These are phyloP conservation scores for Thereva nobilitata DNA, from an alignment of 2,888 invertebrate species.

Conservation along the genomic window DNA sequence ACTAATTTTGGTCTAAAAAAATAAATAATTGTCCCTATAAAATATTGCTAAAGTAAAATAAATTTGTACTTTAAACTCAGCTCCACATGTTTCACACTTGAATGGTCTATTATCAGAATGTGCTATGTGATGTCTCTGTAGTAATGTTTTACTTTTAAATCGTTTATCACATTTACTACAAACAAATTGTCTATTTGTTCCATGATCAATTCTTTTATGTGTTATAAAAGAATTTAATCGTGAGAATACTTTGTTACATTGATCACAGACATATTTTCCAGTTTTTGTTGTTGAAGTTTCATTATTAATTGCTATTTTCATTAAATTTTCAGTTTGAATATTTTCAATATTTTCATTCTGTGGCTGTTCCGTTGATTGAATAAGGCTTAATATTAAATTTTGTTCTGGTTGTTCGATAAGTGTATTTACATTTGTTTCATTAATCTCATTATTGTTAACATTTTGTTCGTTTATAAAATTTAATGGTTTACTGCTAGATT, in stretches of 20 bases:
- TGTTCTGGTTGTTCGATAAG: no score
- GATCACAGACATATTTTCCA: constrained; percentile 30
- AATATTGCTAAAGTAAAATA: neutral
- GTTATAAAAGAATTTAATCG: constrained; percentile 76
- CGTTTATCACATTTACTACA: constrained; percentile 76
- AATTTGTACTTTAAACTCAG: constrained; percentile 45
- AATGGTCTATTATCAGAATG: constrained; percentile 73
- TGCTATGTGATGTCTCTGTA: constrained; percentile 77
- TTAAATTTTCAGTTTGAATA: no score
- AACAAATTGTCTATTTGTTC: constrained; percentile 68
- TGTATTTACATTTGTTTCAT: no score
- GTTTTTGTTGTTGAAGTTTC: neutral
- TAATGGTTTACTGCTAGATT: no score
- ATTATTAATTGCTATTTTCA: no score
- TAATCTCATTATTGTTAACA: no score
- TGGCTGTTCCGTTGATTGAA: no score
- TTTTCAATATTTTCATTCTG: no score
- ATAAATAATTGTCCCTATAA: no score
- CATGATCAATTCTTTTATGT: constrained; percentile 73
- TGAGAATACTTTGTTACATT: constrained; percentile 56
- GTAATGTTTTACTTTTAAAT: constrained; percentile 74
- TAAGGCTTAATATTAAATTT: no score
- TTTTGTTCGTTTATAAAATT: no score
- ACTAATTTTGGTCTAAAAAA: constrained; percentile 67
- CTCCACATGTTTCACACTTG: constrained; percentile 63